Evolutionary conservation across 2,797 vertebrate species (phyloP), one percentile per base, ranked within the genome.

Genomic region (Thripadectes ignobilis): DNA sequence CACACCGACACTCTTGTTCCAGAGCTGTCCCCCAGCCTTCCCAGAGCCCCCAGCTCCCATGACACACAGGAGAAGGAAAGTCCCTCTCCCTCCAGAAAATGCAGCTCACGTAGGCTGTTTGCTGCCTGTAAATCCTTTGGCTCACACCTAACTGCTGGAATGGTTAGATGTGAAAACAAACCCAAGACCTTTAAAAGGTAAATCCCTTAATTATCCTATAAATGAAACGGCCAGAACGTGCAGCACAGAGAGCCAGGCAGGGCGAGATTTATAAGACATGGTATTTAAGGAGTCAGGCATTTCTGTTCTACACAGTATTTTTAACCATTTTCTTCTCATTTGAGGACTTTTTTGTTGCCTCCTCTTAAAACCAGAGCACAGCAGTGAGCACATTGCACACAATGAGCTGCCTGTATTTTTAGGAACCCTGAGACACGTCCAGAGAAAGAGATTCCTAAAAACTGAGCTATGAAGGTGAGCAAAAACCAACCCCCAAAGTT

Each of bases 141-240:
- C 88, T 95, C 88, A 32, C 14, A 65, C 39, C 88, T 81, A 88
- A 65, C 61, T 81, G 91, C 78, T 92, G 85, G 39, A 68, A 86
- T 22, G 59, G 78, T 63, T 74, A 82, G 62, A 92, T 84, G 5
- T 59, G 66, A 95, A 96, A 95, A 92, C 62, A 95, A 94, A 92
- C 87, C 27, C 66, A 65, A 52, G 88, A 88, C 88, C 91, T 95
- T 90, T 86, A 85, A 85, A 94, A 91, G 85, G 80, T 91, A 96
- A 96, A 96, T 96, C 89, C 91, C 69, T 69, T 94, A 63, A 95
- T 91, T 93, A 92, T 75, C 76, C 88, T 88, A 51, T 49, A 93
- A 95, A 97, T 84, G 69, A 91, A 92, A 93, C 26, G 15, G 5
- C 74, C 63, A 67, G 76, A 84, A 92, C 0, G 4, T 34, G 41